Conservation (phyloP, 1,140 invertebrate species). For the Dreissena rostriformis region DNA sequence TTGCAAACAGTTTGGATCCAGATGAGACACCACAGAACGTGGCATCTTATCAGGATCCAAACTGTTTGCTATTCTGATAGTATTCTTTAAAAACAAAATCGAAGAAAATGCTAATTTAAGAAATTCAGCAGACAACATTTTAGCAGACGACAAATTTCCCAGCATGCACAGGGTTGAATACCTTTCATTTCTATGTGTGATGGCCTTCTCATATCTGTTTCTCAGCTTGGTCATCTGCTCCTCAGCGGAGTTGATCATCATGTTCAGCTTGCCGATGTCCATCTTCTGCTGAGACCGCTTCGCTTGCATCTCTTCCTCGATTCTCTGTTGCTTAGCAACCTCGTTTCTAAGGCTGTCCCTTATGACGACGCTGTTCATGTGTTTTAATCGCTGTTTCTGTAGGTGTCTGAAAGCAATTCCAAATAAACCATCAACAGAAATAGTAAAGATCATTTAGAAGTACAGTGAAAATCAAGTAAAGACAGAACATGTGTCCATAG, state of each 20-base stretch:
- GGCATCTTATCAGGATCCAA: no score
- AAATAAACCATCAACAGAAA: neutral
- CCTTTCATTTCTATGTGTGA: slow-evolving; percentile 79
- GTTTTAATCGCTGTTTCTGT: slow-evolving; percentile 78
- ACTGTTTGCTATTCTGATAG: no score
- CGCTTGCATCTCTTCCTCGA: slow-evolving; percentile 79
- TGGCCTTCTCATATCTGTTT: slow-evolving; percentile 78
- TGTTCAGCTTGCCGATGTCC: slow-evolving; percentile 80
- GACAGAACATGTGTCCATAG: no score
- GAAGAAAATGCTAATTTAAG: no score
- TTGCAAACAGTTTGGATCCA: no score
- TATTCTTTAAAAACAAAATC: no score
- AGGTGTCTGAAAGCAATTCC: slow-evolving; percentile 66
- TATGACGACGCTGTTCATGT: slow-evolving; percentile 78
- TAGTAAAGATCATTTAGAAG: no score
- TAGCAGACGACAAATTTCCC: no score
- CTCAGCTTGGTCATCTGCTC: slow-evolving; percentile 79
- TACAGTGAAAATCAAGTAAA: no score
- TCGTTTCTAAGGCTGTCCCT: slow-evolving; percentile 80
- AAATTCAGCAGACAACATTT: no score
- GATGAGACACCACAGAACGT: no score
- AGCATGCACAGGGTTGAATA: no score
- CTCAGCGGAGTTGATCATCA: slow-evolving; percentile 81
- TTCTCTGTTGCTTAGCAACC: slow-evolving; percentile 78
- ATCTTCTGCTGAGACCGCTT: slow-evolving; percentile 80